Conservation (phyloP, 2,113 vertebrate genomes). For the Melospiza georgiana region DNA sequence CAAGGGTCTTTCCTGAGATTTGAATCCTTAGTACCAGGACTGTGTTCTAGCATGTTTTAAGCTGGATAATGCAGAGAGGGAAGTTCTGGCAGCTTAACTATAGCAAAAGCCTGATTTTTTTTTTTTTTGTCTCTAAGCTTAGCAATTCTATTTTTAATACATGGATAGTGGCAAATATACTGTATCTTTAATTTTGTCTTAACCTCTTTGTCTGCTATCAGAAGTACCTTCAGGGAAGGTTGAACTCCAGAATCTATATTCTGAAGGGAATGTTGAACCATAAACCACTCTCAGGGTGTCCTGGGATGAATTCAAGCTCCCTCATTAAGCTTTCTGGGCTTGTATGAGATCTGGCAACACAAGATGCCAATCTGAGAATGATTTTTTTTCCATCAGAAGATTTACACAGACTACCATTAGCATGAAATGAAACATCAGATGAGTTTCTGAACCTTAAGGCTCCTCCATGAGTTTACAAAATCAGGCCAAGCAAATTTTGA, state of each 20-base stretch:
- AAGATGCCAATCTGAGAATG: neutral
- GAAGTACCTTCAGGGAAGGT: neutral
- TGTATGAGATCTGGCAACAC: neutral
- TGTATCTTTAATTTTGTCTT: neutral
- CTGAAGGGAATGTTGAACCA: neutral
- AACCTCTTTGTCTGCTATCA: neutral
- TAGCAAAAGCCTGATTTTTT: neutral
- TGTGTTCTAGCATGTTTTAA: neutral
- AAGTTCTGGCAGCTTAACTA: neutral
- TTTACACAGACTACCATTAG: neutral
- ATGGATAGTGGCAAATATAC: neutral
- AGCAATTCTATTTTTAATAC: constrained; percentile 5
- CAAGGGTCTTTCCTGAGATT: neutral
- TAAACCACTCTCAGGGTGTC: neutral
- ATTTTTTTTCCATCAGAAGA: neutral
- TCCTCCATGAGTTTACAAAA: neutral
- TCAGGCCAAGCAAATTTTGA: neutral
- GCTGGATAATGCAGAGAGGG: neutral
- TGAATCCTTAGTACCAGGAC: neutral
- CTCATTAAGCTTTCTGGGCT: neutral
- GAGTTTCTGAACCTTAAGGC: neutral
- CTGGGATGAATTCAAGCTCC: neutral
- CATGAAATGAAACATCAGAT: neutral
- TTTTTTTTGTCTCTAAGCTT: neutral
- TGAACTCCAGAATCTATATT: neutral